Base-by-base conservation (phyloP, 2,113 vertebrate genomes). In the Chiloscyllium plagiosum region DNA sequence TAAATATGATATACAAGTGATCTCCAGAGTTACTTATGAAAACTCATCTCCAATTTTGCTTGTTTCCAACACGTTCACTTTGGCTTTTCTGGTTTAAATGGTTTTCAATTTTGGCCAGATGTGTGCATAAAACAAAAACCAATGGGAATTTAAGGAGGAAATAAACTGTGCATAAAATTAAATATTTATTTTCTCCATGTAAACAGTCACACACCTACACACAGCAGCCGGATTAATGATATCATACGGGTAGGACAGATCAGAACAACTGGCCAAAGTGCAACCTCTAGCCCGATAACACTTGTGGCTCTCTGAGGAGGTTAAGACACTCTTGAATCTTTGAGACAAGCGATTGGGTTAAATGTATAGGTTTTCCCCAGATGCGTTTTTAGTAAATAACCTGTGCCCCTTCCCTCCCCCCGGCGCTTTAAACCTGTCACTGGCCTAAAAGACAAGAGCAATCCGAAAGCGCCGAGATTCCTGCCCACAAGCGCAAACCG, bases 361-460 rank as follows among this genome's bases (percentile, higher is more conserved):
- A 90, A 90, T 56, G 29, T 26, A 22, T 26, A 33, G 26, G 50
- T 15, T 65, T 61, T 66, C 89, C 37, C n/a, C n/a, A 17, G 61
- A 50, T 56, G 61, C 65, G 7, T 2, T 19, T 65, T n/a, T 61
- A 93, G 19, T 33, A 37, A 66, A 93, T 93, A 93, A n/a, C 89
- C 33, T 22, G 33, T 13, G 12, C 13, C 26, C 22, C 86, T 3
- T 12, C 89, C 87, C 37, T 42, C 61, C 33, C 29, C 17, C 87
- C 92, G 47, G 24, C 8, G 42, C 93, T 95, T 69, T 95, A 95
- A 95, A 95, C 37, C 93, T 72, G 93, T 72, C 93, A 95, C 1
- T 95, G 93, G 93, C 93, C 93, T 95, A 95, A 95, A 70, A 8
- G 65, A 66, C 12, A 70, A 61, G 20, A 95, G 37, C 68, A 61